Conservation (phyloP, 2,113 vertebrate species). For the Ginglymostoma cirratum region DNA sequence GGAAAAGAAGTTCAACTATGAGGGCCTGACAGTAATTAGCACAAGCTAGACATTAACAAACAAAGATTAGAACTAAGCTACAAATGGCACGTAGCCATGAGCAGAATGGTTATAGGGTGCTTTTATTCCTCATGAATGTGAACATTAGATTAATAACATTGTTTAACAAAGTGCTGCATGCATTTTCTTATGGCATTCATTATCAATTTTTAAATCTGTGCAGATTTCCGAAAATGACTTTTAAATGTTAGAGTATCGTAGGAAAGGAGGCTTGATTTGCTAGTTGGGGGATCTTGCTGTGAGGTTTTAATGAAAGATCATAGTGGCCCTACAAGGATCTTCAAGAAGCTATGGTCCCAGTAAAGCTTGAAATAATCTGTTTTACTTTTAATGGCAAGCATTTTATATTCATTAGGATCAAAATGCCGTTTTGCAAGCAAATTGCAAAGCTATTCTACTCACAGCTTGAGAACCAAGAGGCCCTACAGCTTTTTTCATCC, state of each 20-base stretch:
- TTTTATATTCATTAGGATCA: constrained; percentile 99
- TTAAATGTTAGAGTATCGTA: constrained; percentile 88
- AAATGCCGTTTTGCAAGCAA: constrained; percentile 96
- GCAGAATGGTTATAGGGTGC: constrained; percentile 60
- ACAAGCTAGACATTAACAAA: constrained; percentile 94
- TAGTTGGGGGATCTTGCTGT: constrained; percentile 81
- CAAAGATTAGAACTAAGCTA: constrained; percentile 72
- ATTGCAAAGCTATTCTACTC: constrained; percentile 98
- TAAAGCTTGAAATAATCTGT: constrained; percentile 94
- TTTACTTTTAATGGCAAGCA: constrained; percentile 97
- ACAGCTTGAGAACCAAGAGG: constrained; percentile 94
- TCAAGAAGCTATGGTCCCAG: constrained; percentile 87
- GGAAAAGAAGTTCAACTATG: background rate
- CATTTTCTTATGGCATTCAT: constrained; percentile 76
- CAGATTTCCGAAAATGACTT: constrained; percentile 92
- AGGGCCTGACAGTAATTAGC: constrained; percentile 81
- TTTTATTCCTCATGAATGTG: constrained; percentile 72
- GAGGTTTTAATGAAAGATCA: constrained; percentile 99
- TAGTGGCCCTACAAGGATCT: constrained; percentile 82
- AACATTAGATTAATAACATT: constrained; percentile 69
- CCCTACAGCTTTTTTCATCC: constrained; percentile 80
- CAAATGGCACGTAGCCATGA: constrained; percentile 80
- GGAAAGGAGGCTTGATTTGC: constrained; percentile 79
- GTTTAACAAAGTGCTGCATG: constrained; percentile 68
- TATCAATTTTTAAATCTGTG: constrained; percentile 80